Conservation (phyloP, 2,113 vertebrate genomes). For the Calonectris borealis region DNA sequence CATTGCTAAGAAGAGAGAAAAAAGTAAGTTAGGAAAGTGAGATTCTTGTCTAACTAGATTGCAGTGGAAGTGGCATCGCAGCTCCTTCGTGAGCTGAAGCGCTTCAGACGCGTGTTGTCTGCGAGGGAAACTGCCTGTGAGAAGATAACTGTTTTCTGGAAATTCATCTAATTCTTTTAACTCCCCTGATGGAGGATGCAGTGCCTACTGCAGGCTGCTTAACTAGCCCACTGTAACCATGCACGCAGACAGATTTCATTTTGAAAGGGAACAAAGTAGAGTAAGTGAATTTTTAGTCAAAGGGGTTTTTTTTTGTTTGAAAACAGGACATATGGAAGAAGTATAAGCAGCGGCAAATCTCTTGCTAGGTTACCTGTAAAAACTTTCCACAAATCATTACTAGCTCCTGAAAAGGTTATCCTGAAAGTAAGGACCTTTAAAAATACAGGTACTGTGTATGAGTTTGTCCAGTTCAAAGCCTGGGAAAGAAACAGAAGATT, state of each 20-base stretch:
- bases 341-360: background rate
- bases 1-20: background rate
- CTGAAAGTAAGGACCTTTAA: background rate
- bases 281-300: background rate
- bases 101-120: accelerated
- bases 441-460: background rate
- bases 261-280: background rate
- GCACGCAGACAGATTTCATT: background rate
- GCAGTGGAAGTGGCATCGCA: background rate
- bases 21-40: background rate
- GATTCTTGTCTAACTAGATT: background rate
- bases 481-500: background rate
- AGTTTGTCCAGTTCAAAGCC: background rate
- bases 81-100: background rate
- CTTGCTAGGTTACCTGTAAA: background rate
- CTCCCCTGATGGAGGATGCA: background rate
- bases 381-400: background rate
- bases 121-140: background rate
- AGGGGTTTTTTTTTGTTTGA: background rate
- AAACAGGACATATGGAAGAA: background rate
- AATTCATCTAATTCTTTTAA: background rate
- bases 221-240: background rate
- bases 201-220: background rate
- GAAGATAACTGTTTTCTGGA: background rate
- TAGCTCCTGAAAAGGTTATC: background rate